These are phyloP conservation scores for Zophobas atratus DNA, from an alignment of 1,140 invertebrate species.

Conservation along the genomic window DNA sequence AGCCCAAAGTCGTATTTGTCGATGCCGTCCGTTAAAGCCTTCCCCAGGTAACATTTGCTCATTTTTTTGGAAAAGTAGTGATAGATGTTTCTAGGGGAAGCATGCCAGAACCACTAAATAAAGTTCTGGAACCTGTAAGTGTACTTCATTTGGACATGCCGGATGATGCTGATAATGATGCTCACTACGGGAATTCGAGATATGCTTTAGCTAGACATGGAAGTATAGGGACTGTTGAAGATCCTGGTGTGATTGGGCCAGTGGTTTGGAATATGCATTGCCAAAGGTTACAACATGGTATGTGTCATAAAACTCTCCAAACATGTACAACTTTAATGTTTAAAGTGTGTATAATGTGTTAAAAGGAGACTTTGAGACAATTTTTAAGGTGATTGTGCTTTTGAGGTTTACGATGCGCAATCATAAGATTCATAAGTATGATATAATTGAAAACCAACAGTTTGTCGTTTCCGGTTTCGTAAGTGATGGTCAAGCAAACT, in stretches of 20 bases:
- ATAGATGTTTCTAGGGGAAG: conserved; percentile 70
- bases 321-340: too few relatives aligned
- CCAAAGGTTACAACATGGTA: conserved; percentile 67
- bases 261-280: conserved; percentile 85
- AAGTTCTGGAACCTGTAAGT: conserved; percentile 83
- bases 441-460: too few relatives aligned
- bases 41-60: conserved; percentile 72
- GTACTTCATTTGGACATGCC: conserved; percentile 76
- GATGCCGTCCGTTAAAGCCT: conserved; percentile 86
- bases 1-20: conserved; percentile 83
- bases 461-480: too few relatives aligned
- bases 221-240: conserved; percentile 74
- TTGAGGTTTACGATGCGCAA: too few relatives aligned
- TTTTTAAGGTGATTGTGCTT: too few relatives aligned
- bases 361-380: too few relatives aligned
- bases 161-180: conserved; percentile 67
- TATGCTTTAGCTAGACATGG: conserved; percentile 69
- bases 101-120: conserved; percentile 80
- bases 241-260: conserved; percentile 88
- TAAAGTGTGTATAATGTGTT: too few relatives aligned
- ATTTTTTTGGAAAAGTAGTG: conserved; percentile 8
- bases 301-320: too few relatives aligned
- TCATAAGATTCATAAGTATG: too few relatives aligned
- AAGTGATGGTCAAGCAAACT: too few relatives aligned
- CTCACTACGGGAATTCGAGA: neutral